Evolutionary conservation across 1,140 invertebrate genomes (phyloP), one percentile per base, ranked within the genome.

Genomic region (Diplogasteroides magnus): DNA sequence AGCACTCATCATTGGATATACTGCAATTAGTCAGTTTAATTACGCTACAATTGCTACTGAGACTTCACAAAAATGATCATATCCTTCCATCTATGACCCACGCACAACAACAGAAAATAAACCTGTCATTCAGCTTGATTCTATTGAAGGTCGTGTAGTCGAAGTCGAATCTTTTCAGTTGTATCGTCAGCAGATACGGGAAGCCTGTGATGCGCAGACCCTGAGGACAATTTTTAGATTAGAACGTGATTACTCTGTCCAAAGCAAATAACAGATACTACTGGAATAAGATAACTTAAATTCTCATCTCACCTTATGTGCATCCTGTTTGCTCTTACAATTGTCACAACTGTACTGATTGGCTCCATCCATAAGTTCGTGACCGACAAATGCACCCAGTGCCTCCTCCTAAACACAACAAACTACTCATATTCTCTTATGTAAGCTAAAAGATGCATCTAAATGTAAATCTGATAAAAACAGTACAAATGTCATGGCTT

Each of bases 111-210:
- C 23, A 61, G 25, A 61, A 61, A 0, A 26, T 61, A 61, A 84
- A 93, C 91, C 89, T 91, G 83, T 95, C 91, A 85, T 94, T 94
- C 26, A 94, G 85, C 85, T 95, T 95, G 69, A 94, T 91, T 71
- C 92, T 86, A 79, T 91, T 90, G 84, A 91, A 88, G 13, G 89
- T 91, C 64, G 87, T 87, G 77, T 92, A 93, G 83, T 94, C 92
- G 84, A 93, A 94, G 84, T 93, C 91, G 84, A 94, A 94, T 68
- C 92, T 86, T 83, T 93, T 94, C 65, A 95, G 85, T 81, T 94
- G 92, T 70, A 95, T 83, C 0, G 91, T 92, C 19, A 95, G 84
- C 60, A 95, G 84, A 83, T 94, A 94, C 0, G 92, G 92, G 84
- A 94, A 92, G 68, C 89, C 89, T 14, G 88, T 88, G 80, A 94